Conservation (phyloP, 1,140 invertebrate genomes). For the Ceratina japonica region DNA sequence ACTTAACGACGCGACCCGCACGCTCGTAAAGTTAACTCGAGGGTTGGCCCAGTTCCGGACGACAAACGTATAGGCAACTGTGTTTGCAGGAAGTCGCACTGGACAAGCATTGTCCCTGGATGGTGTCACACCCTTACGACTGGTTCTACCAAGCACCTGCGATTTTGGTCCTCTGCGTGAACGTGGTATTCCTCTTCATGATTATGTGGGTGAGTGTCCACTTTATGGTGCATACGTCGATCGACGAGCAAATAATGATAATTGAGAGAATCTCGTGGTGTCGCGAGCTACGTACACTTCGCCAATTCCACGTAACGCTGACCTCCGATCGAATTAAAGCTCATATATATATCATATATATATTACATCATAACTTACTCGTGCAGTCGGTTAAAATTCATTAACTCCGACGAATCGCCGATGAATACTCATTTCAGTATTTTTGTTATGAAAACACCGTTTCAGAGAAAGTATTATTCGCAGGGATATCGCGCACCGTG, state of each 20-base stretch:
- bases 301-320: neutral
- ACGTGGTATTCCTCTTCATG: constrained; percentile 91
- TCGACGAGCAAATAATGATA: neutral
- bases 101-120: constrained; percentile 84
- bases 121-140: constrained; percentile 86
- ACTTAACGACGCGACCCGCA: neutral
- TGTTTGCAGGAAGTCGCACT: constrained; percentile 70
- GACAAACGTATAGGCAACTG: neutral
- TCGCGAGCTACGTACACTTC: neutral
- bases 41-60: neutral
- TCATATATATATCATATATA: too few relatives aligned
- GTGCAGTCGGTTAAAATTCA: neutral
- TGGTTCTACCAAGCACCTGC: constrained; percentile 90
- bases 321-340: neutral
- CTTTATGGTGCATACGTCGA: neutral
- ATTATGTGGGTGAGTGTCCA: constrained; percentile 93
- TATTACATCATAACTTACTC: too few relatives aligned
- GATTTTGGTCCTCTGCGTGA: constrained; percentile 86
- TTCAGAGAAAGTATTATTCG: too few relatives aligned
- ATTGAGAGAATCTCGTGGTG: neutral
- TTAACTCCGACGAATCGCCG: neutral
- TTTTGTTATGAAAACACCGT: too few relatives aligned
- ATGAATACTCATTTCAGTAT: neutral
- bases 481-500: too few relatives aligned
- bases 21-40: neutral